Evolutionary conservation across 1,140 invertebrate genomes (phyloP).

Genomic region (Papilio polytes): DNA sequence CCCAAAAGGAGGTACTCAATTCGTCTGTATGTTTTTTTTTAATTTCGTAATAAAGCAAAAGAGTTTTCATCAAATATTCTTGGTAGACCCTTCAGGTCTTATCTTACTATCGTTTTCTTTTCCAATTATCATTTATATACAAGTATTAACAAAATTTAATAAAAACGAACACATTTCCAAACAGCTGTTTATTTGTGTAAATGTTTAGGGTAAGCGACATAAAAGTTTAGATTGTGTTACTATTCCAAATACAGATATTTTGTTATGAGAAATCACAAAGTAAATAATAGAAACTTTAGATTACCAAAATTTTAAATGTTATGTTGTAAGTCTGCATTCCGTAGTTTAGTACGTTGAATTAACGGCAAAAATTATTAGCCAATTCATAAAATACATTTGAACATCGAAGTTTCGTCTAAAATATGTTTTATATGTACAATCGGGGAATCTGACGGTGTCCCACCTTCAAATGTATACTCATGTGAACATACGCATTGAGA

Average conservation of each 20-base stretch:
- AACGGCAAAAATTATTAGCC: background rate
- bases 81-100: too few relatives aligned
- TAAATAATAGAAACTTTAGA: background rate
- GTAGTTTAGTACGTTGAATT: slow-evolving; percentile 50
- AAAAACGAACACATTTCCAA: background rate
- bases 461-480: too few relatives aligned
- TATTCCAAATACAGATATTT: slow-evolving; percentile 59
- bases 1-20: too few relatives aligned
- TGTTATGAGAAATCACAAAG: background rate
- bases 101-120: background rate
- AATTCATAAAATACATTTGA: background rate
- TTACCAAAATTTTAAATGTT: slow-evolving; percentile 7
- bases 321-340: slow-evolving; percentile 58
- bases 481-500: too few relatives aligned
- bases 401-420: background rate
- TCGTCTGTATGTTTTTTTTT: too few relatives aligned
- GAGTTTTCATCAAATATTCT: too few relatives aligned
- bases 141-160: background rate
- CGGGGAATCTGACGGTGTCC: too few relatives aligned
- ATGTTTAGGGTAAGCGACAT: slow-evolving; percentile 34
- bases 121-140: background rate
- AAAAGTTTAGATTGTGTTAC: slow-evolving; percentile 20
- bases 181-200: background rate
- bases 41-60: too few relatives aligned
- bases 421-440: background rate